Conservation (phyloP, 53 echinoderm and acorn worm species). For the Apostichopus leukothele region DNA sequence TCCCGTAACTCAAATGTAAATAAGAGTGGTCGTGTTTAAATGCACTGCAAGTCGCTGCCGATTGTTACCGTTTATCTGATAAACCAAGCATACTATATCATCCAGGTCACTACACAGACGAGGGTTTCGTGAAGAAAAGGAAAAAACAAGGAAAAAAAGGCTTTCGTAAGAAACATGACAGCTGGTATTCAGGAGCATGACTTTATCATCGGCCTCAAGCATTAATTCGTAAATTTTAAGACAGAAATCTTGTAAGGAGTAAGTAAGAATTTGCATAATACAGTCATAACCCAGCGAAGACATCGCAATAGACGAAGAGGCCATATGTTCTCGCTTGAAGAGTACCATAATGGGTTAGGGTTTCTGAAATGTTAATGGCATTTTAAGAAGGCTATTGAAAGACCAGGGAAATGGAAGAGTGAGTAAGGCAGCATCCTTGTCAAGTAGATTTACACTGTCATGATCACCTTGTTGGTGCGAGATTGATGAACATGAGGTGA, state of each 20-base stretch:
- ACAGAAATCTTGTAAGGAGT: neutral
- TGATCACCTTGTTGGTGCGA: too few species aligned
- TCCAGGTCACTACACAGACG: neutral
- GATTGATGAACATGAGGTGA: too few species aligned
- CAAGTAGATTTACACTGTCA: too few species aligned
- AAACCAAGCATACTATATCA: neutral
- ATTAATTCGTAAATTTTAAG: neutral
- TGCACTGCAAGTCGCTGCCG: neutral
- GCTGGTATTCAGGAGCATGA: constrained; percentile 14
- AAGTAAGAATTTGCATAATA: constrained; percentile 4
- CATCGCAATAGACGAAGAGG: neutral
- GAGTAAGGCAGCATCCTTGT: too few species aligned
- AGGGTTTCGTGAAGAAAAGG: neutral
- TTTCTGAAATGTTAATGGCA: constrained; percentile 25
- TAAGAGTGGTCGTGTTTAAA: neutral
- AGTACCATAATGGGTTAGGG: neutral
- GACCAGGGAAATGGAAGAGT: neutral
- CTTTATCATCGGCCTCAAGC: neutral
- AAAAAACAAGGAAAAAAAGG: too few species aligned
- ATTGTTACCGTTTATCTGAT: neutral
- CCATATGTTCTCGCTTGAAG: constrained; percentile 32
- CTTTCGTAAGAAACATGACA: neutral
- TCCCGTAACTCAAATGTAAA: neutral
- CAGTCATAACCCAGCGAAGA: neutral
- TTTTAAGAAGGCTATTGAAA: constrained; percentile 2